A percentile compares a stretch with the other conserved stretches of the same genome.
Evolutionary conservation across 2,113 vertebrate genomes (phyloP).

Genomic region (Pterocles burchelli): DNA sequence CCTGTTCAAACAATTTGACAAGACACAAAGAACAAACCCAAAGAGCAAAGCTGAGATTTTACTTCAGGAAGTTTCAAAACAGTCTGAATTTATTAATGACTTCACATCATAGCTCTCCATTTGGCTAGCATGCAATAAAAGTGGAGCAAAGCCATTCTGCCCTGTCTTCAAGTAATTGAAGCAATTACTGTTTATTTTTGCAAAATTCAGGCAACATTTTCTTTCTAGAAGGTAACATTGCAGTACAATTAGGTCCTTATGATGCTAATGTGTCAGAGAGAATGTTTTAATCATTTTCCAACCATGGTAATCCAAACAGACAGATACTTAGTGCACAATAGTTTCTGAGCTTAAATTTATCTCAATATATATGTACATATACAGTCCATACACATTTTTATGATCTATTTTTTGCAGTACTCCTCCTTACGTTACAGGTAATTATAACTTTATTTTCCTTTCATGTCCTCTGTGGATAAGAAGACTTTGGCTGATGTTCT

Average conservation of each 20-base stretch:
- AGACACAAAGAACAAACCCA: not conserved
- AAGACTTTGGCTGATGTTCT: not conserved
- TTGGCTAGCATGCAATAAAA: not conserved
- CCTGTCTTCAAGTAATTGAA: not conserved
- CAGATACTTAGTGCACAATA: not conserved
- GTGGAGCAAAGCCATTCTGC: not conserved
- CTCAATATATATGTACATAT: not conserved
- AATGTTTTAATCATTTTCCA: not conserved
- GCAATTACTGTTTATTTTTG: not conserved
- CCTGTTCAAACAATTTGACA: not conserved
- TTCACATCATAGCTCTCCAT: not conserved
- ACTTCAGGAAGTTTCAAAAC: not conserved
- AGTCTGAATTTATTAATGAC: not conserved
- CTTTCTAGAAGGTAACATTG: not conserved
- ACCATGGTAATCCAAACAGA: not conserved
- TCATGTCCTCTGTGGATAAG: not conserved
- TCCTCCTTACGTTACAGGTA: not conserved
- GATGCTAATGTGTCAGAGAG: not conserved
- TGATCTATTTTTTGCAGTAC: not conserved
- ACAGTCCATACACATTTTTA: not conserved
- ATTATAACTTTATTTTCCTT: not conserved
- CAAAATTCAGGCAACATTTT: not conserved
- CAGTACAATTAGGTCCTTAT: not conserved
- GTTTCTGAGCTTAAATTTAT: not conserved
- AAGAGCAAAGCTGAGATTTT: not conserved